These are phyloP conservation scores for Drosophila sproati DNA, from an alignment of 1,140 invertebrate genomes.

Conservation along the genomic window DNA sequence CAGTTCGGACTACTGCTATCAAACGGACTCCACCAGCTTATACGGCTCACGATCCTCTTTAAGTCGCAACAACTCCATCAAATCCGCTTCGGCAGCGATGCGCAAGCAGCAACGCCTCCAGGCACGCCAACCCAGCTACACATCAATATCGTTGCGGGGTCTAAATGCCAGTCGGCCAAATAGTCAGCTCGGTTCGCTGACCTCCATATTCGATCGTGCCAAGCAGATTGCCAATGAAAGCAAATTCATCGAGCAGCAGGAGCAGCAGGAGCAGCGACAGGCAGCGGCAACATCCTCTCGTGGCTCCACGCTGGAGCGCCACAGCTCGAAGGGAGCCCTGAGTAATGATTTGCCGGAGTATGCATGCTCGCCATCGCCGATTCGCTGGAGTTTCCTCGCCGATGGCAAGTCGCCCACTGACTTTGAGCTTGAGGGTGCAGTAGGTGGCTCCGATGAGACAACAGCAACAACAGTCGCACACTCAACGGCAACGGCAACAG, in stretches of 20 bases:
- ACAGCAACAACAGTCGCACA: background rate
- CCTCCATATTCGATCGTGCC: conserved; percentile 80
- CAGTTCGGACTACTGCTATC: conserved; percentile 82
- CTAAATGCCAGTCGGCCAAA: conserved; percentile 73
- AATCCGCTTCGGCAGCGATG: conserved; percentile 74
- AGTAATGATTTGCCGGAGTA: conserved; percentile 82
- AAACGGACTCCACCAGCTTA: conserved; percentile 81
- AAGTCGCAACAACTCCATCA: conserved; percentile 81
- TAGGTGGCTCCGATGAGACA: conserved; percentile 36
- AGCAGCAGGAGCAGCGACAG: conserved; percentile 28
- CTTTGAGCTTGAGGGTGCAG: conserved; percentile 60
- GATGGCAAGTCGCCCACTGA: conserved; percentile 75
- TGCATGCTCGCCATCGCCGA: conserved; percentile 80
- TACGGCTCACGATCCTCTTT: conserved; percentile 80
- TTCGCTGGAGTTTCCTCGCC: conserved; percentile 83
- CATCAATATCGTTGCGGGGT: conserved; percentile 74
- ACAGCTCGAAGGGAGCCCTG: conserved; percentile 72
- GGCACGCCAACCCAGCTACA: conserved; percentile 80
- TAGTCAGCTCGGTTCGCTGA: conserved; percentile 75
- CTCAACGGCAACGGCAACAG: conserved; percentile 3
- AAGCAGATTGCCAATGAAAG: conserved; percentile 55
- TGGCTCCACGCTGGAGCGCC: conserved; percentile 75
- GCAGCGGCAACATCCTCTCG: conserved; percentile 43
- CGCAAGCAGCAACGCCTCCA: conserved; percentile 67
- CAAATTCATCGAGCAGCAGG: conserved; percentile 19